Percentiles rank a stretch among this genome's conserved stretches.
phyloP scores from a whole-genome alignment of 1,140 invertebrate species.

The Drosophila neocordata region DNA sequence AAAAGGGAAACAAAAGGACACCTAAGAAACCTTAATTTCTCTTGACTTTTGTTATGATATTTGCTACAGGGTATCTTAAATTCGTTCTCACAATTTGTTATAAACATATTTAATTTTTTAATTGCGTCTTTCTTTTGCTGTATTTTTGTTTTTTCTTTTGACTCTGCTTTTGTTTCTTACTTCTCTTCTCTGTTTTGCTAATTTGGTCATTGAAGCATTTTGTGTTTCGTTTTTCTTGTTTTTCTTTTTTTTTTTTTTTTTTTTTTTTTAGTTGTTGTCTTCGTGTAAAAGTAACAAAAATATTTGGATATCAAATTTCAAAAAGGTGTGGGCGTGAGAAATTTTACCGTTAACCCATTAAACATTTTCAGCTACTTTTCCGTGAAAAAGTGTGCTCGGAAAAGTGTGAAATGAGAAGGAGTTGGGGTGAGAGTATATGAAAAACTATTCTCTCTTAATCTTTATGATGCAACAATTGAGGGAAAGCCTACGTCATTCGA shows the following conservation, averaged over 20 bases:
- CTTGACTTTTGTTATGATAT: no score
- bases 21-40: no score
- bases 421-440: no score
- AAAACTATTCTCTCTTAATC: no score
- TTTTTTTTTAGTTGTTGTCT: no score
- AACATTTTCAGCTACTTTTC: no score
- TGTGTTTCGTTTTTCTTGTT: background rate
- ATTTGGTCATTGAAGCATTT: constrained; percentile 31
- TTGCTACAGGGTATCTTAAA: background rate
- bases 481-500: no score
- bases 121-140: constrained; percentile 30
- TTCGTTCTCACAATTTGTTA: background rate
- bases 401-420: background rate
- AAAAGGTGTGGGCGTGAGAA: constrained; percentile 22
- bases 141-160: constrained; percentile 2
- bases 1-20: no score
- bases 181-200: constrained; percentile 14
- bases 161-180: background rate
- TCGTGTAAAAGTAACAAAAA: constrained; percentile 26
- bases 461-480: no score
- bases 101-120: constrained; percentile 1
- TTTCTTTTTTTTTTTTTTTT: no score
- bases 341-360: constrained; percentile 14
- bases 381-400: no score
- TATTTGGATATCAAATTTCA: constrained; percentile 8